Base-by-base conservation (phyloP, 2,113 vertebrate genomes). In the Otis tarda region DNA sequence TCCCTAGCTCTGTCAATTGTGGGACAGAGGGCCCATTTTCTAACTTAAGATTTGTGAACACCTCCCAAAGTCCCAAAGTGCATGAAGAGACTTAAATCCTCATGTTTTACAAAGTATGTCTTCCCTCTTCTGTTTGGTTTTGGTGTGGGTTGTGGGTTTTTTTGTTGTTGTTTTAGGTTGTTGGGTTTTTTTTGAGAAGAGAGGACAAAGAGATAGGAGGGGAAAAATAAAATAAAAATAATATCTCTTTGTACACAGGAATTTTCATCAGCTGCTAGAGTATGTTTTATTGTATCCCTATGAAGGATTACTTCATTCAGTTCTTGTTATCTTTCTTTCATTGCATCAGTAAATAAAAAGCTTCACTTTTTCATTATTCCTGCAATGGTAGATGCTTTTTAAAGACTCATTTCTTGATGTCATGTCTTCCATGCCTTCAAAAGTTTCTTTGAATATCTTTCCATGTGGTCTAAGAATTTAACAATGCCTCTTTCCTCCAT, bases 181-280 rank as follows among this genome's bases (percentile, higher is more conserved):
- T 16, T n/a, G 10, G 50, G 20, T 17, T 43, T 43, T 43, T 43
- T 43, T 43, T 43, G 41, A 43, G 41, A 43, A 68, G 20, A 16
- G 9, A 64, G 5, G 7, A 31, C 6, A 55, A 6, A 55, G 9
- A 73, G 5, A 52, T 64, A 7, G 9, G 9, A 56, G 7, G 6
- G 27, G 31, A 2, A 2, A 68, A 67, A 52, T 1, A 61, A 64
- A 5, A 17, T 19, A 69, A 86, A 92, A 81, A 43, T 45, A 30
- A 24, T 53, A 1, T 50, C 7, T 27, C 9, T 65, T 70, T 30
- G 3, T 43, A 35, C 7, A 21, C 1, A 50, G 5, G 4, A 3
- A 45, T 79, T 91, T 91, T 56, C 33, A 56, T 20, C 17, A 73
- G 24, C 52, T 91, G 4, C 7, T 69, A 14, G 11, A 65, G 4